These are phyloP conservation scores for Panonychus citri DNA, from an alignment of 1,140 invertebrate genomes.

Conservation along the genomic window DNA sequence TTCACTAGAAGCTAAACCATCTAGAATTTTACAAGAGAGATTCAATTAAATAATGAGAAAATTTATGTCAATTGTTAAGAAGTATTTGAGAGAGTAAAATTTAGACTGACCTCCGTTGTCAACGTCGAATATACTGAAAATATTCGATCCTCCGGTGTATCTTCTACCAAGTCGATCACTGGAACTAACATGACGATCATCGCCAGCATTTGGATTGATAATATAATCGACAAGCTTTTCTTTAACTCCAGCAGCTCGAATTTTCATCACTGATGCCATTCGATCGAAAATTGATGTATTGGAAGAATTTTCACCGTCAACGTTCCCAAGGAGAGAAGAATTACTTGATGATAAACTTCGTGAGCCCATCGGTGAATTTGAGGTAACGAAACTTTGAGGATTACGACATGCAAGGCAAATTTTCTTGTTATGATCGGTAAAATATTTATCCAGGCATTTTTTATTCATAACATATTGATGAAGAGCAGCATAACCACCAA, in stretches of 20 bases:
- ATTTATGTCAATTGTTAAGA: too few relatives aligned
- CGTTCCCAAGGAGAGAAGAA: not conserved
- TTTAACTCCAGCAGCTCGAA: constrained; percentile 74
- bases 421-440: constrained; percentile 20
- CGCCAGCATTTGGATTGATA: constrained; percentile 35
- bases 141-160: constrained; percentile 59
- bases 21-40: too few relatives aligned
- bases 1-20: constrained; percentile 22
- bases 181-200: constrained; percentile 46
- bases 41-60: too few relatives aligned
- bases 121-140: constrained; percentile 80
- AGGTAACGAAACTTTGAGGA: not conserved
- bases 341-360: not conserved
- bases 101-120: constrained; percentile 5
- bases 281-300: constrained; percentile 8
- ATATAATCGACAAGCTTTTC: constrained; percentile 83
- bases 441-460: constrained; percentile 12
- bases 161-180: constrained; percentile 56
- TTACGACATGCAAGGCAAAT: constrained; percentile 15
- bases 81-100: too few relatives aligned
- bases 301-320: not conserved
- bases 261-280: constrained; percentile 39
- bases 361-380: not conserved
- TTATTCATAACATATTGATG: constrained; percentile 18
- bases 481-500: constrained; percentile 54